Evolutionary conservation across 2,888 invertebrate species (phyloP).

Genomic region (Copidosoma aretas): DNA sequence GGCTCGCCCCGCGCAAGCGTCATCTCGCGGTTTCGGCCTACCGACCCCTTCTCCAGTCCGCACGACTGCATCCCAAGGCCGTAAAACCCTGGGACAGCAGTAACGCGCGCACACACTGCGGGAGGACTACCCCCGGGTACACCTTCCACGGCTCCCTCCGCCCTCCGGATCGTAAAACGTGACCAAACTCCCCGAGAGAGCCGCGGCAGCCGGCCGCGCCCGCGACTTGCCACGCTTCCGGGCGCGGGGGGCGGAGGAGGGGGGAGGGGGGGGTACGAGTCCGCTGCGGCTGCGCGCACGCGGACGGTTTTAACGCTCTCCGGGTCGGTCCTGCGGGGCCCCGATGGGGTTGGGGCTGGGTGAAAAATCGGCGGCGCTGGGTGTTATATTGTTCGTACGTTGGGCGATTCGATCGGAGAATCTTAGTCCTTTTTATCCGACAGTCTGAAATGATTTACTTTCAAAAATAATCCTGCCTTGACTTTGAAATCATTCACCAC

Average conservation of each 20-base stretch:
- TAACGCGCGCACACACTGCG: conserved; percentile 1
- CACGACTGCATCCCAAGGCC: neutral
- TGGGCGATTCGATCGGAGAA: neutral
- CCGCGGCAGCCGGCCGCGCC: conserved; percentile 2
- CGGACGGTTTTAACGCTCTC: neutral
- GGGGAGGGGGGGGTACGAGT: conserved; percentile 21
- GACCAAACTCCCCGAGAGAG: conserved; percentile 51
- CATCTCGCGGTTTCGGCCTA: conserved; percentile 10
- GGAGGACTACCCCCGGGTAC: neutral
- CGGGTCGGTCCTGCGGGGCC: neutral
- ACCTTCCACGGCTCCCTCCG: too few relatives aligned
- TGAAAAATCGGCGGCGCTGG: conserved; percentile 2
- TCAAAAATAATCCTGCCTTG: too few relatives aligned
- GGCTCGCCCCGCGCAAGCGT: conserved; percentile 8
- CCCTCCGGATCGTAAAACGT: conserved; percentile 53
- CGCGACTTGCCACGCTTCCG: conserved; percentile 49
- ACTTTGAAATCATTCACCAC: neutral
- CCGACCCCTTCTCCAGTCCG: too few relatives aligned
- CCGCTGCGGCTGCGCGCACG: conserved; percentile 5
- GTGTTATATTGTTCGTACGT: neutral
- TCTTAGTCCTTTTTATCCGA: too few relatives aligned
- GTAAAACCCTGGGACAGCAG: conserved; percentile 12
- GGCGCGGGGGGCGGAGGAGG: conserved; percentile 16
- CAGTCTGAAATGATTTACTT: too few relatives aligned
- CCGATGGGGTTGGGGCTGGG: too few relatives aligned